A percentile compares a stretch with the other conserved stretches of the same genome.
Conservation (phyloP, 2,888 invertebrate genomes). For the Phalangium opilio region DNA sequence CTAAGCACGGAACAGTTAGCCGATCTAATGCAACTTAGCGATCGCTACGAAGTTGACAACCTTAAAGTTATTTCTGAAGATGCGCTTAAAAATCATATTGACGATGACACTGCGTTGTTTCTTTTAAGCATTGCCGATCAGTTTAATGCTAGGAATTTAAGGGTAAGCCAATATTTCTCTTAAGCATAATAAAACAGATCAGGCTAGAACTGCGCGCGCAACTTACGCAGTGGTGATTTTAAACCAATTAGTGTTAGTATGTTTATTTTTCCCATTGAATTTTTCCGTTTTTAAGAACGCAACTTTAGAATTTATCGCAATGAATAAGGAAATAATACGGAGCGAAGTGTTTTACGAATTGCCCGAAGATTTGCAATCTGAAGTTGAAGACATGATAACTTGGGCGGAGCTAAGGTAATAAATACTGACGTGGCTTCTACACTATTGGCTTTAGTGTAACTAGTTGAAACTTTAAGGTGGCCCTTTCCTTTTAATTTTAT, state of each 20-base stretch:
- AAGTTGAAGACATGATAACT: slow-evolving; percentile 38
- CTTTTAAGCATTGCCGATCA: slow-evolving; percentile 50
- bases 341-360: slow-evolving; percentile 42
- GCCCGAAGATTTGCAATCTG: slow-evolving; percentile 41
- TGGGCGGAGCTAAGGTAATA: slow-evolving; percentile 31
- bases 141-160: slow-evolving; percentile 42
- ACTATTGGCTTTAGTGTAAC: not conserved
- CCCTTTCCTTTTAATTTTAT: not conserved
- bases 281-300: slow-evolving; percentile 33
- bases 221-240: not conserved
- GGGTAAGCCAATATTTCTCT: slow-evolving; percentile 38
- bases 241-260: not conserved
- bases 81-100: slow-evolving; percentile 42
- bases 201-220: no score
- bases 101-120: slow-evolving; percentile 47
- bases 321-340: slow-evolving; percentile 39
- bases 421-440: not conserved
- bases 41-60: slow-evolving; percentile 33
- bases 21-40: slow-evolving; percentile 47
- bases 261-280: not conserved
- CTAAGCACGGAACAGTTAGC: slow-evolving; percentile 40
- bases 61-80: slow-evolving; percentile 45
- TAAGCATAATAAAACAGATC: no score
- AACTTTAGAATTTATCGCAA: slow-evolving; percentile 39
- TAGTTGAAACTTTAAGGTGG: not conserved